Conservation (phyloP, 1,140 invertebrate genomes). For the Conus ventricosus region DNA sequence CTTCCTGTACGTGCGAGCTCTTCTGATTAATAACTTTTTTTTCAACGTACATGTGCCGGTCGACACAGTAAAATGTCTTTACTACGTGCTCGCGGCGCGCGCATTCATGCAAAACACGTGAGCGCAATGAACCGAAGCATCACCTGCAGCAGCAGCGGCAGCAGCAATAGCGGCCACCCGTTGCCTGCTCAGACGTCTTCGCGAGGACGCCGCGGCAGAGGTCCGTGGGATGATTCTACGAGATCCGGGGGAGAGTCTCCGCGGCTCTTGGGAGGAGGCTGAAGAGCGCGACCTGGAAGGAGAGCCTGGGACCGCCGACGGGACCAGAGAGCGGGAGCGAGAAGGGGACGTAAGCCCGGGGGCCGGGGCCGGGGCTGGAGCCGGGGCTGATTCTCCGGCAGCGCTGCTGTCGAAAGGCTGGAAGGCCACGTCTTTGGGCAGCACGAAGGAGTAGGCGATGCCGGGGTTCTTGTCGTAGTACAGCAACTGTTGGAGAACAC, state of each 20-base stretch:
- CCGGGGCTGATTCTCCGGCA: background rate
- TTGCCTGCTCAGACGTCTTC: background rate
- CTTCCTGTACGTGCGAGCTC: too few relatives aligned
- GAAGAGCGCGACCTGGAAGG: too few relatives aligned
- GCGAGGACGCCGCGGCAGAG: background rate
- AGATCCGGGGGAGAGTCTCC: background rate
- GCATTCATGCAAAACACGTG: too few relatives aligned
- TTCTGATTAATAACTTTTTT: too few relatives aligned
- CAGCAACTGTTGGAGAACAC: slow-evolving; percentile 55
- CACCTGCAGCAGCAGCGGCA: background rate
- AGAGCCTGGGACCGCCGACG: too few relatives aligned
- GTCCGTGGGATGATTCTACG: background rate
- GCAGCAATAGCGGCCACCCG: background rate
- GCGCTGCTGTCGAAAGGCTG: slow-evolving; percentile 47
- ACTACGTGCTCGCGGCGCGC: too few relatives aligned
- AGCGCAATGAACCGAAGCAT: too few relatives aligned
- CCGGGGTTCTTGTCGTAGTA: slow-evolving; percentile 69
- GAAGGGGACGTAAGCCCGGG: background rate
- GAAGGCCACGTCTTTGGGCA: slow-evolving; percentile 59
- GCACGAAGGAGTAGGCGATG: slow-evolving; percentile 69
- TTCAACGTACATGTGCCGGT: too few relatives aligned
- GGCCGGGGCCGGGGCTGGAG: background rate
- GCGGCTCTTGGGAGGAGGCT: background rate
- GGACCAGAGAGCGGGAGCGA: background rate
- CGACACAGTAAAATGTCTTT: too few relatives aligned